Conservation (phyloP, 1,140 invertebrate species). For the Nixonia krombeini region DNA sequence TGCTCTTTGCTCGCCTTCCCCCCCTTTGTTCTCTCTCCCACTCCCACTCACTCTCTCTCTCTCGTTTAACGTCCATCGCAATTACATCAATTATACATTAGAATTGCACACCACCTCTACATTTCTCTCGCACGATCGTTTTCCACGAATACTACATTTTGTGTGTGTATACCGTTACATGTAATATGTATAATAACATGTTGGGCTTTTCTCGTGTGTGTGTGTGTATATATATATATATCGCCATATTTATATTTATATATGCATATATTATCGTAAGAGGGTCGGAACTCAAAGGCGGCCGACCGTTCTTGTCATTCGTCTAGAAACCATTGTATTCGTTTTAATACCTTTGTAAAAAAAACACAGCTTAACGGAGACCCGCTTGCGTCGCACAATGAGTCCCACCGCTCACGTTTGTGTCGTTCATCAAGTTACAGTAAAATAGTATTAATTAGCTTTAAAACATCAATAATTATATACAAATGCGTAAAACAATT, state of each 20-base stretch:
- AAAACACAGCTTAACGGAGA: conserved; percentile 28
- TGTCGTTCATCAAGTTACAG: conserved; percentile 56
- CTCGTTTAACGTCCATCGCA: background rate
- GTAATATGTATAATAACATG: conserved; percentile 36
- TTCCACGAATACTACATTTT: conserved; percentile 27
- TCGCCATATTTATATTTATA: conserved; percentile 42
- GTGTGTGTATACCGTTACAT: conserved; percentile 25
- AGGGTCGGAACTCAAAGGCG: conserved; percentile 44
- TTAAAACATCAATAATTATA: conserved; percentile 65
- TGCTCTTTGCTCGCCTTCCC: conserved; percentile 8
- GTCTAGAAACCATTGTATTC: conserved; percentile 40
- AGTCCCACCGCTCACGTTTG: conserved; percentile 42
- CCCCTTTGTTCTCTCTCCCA: conserved; percentile 1
- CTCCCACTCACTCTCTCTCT: conserved; percentile 1
- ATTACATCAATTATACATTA: conserved; percentile 9
- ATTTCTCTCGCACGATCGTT: conserved; percentile 20
- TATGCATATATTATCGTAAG: conserved; percentile 44
- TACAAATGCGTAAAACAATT: conserved; percentile 65
- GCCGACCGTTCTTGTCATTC: conserved; percentile 29
- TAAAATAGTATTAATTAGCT: conserved; percentile 58
- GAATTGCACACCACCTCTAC: conserved; percentile 2
- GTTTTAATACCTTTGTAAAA: conserved; percentile 37
- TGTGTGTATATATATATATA: too few species aligned
- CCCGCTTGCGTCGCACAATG: conserved; percentile 13
- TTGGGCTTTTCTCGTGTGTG: conserved; percentile 48